Percentiles rank a stretch among this genome's conserved stretches.
Evolutionary conservation across 2,888 invertebrate species (phyloP).

Genomic region (Machimus atricapillus): DNA sequence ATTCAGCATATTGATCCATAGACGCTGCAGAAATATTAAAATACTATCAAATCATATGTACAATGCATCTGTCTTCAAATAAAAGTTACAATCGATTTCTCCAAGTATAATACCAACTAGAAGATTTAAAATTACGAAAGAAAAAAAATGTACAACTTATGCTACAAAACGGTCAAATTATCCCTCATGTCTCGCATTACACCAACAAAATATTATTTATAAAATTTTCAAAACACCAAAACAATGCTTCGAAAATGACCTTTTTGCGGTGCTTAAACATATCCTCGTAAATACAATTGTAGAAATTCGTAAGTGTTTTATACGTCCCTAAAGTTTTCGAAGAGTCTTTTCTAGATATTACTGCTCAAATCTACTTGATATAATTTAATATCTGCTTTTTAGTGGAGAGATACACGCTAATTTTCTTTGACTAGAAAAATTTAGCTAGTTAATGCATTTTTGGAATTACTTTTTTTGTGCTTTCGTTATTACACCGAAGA

Average conservation of each 20-base stretch:
- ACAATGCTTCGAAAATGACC: not conserved
- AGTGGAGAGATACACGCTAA: not conserved
- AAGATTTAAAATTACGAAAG: slow-evolving; percentile 6
- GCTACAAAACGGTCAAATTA: not conserved
- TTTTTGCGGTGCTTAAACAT: not conserved
- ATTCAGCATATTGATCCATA: slow-evolving; percentile 9
- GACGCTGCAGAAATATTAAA: not conserved
- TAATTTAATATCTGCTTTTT: not conserved
- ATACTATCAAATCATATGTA: slow-evolving; percentile 24
- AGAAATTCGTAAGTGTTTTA: slow-evolving; percentile 16
- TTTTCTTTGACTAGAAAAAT: slow-evolving; percentile 22
- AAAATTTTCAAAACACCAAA: not conserved
- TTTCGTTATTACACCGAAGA: not conserved
- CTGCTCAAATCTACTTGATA: not conserved
- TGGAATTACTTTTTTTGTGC: not conserved
- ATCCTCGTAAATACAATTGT: slow-evolving; percentile 3
- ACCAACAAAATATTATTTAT: slow-evolving; percentile 3
- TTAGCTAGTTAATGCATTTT: not conserved
- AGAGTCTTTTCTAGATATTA: not conserved
- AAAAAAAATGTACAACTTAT: slow-evolving; percentile 29
- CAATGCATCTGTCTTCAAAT: not conserved
- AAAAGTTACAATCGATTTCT: not conserved
- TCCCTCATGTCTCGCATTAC: not conserved
- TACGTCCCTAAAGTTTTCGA: not conserved
- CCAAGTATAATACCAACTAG: not conserved